Conservation (phyloP, 1,140 invertebrate genomes). For the Megalonaias nervosa region DNA sequence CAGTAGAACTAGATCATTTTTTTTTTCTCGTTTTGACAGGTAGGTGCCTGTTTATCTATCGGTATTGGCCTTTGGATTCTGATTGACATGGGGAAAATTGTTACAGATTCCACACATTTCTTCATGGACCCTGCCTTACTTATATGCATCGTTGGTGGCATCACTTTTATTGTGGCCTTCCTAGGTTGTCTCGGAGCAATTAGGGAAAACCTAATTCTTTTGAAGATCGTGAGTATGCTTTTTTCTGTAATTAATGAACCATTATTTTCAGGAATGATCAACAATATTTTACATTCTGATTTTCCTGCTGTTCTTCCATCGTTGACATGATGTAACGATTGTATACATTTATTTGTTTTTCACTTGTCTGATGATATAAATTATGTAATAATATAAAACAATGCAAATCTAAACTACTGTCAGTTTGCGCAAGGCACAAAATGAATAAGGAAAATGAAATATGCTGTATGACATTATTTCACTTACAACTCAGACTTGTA, state of each 20-base stretch:
- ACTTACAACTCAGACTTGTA: too few species aligned
- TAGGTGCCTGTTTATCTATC: constrained; percentile 87
- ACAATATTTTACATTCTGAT: background rate
- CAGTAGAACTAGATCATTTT: background rate
- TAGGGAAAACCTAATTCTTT: constrained; percentile 91
- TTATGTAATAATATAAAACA: too few species aligned
- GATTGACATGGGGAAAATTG: constrained; percentile 88
- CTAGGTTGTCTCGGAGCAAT: constrained; percentile 93
- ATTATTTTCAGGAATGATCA: background rate
- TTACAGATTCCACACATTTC: constrained; percentile 90
- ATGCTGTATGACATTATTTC: too few species aligned
- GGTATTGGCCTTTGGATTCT: constrained; percentile 92
- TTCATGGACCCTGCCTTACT: constrained; percentile 92
- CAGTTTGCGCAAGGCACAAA: too few species aligned
- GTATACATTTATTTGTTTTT: background rate
- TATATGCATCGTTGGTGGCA: constrained; percentile 87
- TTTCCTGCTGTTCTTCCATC: background rate
- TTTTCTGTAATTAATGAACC: background rate
- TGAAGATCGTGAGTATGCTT: constrained; percentile 87
- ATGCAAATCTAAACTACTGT: too few species aligned
- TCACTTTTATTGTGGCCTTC: constrained; percentile 93
- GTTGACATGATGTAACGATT: background rate
- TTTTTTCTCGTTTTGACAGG: constrained; percentile 72
- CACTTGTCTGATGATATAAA: background rate
- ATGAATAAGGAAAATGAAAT: too few species aligned